Base-by-base conservation (phyloP, 2,888 invertebrate genomes). In the Priocnemis perturbator region DNA sequence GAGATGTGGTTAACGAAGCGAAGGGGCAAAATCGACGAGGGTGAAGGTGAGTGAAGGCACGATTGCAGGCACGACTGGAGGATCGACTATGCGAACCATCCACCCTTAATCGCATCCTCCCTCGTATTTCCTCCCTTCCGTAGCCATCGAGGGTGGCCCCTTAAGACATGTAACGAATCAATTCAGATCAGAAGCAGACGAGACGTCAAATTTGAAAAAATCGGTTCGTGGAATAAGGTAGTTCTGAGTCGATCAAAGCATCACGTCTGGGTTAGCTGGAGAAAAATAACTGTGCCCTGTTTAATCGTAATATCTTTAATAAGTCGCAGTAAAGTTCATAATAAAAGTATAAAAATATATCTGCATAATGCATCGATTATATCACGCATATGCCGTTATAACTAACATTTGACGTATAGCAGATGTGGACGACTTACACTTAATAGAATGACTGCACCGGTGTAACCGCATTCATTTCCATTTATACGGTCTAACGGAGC, bases 81-180 rank as follows among this genome's bases (percentile, higher is more conserved):
- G 63, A 61, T 63, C 66, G 64, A 69, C 66, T 64, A 65, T 67
- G 67, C 64, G 64, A 55, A 56, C 71, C 26, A 26, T 5, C 26
- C 23, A 11, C 67, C 67, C 72, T 70, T 69, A 67, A 69, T 57
- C 69, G 44, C 65, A 71, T 47, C 55, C 19, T 58, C 48, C 50
- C 48, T 50, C 14, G 50, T 9, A 48, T 30, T 30, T 37, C 63
- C 52, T 45, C 9, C 52, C 70, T 67, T 81, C 74, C 76, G 57
- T 59, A 71, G 64, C 67, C 66, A 20, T 59, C 5, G 15, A 48
- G 59, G 52, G 9, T 60, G 44, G 3, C 67, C 63, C 64, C 70
- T 74, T 61, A 67, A 72, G 73, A 76, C 83, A 77, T 79, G 84
- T 84, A 85, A 83, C 81, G 84, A 86, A 85, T 86, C 85, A 85